Evolutionary conservation across 2,888 invertebrate species (phyloP).

Genomic region (Drosophila hamatofila): DNA sequence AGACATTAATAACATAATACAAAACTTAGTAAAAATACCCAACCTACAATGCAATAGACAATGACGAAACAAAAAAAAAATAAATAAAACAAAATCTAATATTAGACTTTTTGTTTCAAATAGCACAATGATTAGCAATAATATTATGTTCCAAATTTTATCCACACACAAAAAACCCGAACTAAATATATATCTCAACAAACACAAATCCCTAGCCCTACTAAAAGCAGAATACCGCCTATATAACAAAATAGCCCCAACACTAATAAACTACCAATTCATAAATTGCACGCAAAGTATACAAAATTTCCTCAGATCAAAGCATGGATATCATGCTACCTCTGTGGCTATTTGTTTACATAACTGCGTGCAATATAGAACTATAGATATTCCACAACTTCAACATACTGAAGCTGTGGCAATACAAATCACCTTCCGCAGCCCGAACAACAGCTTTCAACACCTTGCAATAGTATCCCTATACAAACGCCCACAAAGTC

Average conservation of each 20-base stretch:
- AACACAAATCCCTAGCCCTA: conserved; percentile 12
- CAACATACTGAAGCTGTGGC: neutral
- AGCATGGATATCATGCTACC: too few species aligned
- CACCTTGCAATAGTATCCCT: neutral
- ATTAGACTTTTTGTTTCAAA: neutral
- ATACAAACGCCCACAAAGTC: neutral
- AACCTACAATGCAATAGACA: neutral
- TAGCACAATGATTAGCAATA: conserved; percentile 3
- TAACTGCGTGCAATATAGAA: neutral
- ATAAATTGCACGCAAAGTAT: neutral
- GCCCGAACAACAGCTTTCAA: too few species aligned
- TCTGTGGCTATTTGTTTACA: too few species aligned
- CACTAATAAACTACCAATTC: neutral
- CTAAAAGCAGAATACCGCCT: conserved; percentile 11
- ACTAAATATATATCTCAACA: neutral
- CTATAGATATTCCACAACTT: neutral
- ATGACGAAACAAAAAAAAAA: neutral
- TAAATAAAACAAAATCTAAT: conserved; percentile 1
- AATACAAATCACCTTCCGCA: neutral
- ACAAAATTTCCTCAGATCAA: too few species aligned
- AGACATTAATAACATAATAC: neutral
- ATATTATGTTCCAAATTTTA: conserved; percentile 18
- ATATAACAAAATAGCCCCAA: neutral
- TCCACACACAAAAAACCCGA: conserved; percentile 1
- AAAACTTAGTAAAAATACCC: neutral